Percentiles rank a stretch among this genome's conserved stretches.
Evolutionary conservation across 1,140 invertebrate species (phyloP).

Genomic region (Aphidius gifuensis): DNA sequence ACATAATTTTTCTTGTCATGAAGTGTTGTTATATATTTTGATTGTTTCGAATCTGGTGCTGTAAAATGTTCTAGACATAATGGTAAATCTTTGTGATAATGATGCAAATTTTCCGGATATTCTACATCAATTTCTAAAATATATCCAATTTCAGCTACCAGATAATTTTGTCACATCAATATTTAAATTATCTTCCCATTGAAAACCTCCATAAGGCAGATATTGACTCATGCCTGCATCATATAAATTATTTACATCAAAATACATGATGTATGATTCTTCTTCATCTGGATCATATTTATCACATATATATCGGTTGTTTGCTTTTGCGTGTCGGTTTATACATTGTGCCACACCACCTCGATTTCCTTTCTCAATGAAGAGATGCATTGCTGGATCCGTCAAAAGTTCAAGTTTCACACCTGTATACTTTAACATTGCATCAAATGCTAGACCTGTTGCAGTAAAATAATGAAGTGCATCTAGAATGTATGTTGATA

Average conservation of each 20-base stretch:
- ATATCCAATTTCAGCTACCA: not conserved
- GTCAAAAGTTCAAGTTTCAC: too few relatives aligned
- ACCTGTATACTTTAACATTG: too few relatives aligned
- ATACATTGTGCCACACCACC: slow-evolving; percentile 36
- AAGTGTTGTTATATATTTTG: too few relatives aligned
- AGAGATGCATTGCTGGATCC: too few relatives aligned
- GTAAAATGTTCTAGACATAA: not conserved
- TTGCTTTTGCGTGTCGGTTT: slow-evolving; percentile 38
- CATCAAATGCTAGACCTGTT: too few relatives aligned
- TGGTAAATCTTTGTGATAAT: not conserved
- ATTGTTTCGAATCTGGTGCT: too few relatives aligned
- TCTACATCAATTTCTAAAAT: not conserved
- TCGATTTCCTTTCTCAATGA: slow-evolving; percentile 29
- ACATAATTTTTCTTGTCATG: too few relatives aligned
- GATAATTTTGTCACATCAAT: not conserved
- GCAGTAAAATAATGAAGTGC: too few relatives aligned
- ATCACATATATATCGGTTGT: slow-evolving; percentile 31
- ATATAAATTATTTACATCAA: slow-evolving; percentile 44
- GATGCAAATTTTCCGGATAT: not conserved
- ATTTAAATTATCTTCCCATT: slow-evolving; percentile 25
- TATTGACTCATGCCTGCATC: slow-evolving; percentile 30
- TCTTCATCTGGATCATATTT: slow-evolving; percentile 27
- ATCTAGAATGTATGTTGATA: too few relatives aligned
- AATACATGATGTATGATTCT: slow-evolving; percentile 30
- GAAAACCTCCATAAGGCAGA: slow-evolving; percentile 30